Conservation (phyloP, 2,888 invertebrate genomes). For the Noctua pronuba region DNA sequence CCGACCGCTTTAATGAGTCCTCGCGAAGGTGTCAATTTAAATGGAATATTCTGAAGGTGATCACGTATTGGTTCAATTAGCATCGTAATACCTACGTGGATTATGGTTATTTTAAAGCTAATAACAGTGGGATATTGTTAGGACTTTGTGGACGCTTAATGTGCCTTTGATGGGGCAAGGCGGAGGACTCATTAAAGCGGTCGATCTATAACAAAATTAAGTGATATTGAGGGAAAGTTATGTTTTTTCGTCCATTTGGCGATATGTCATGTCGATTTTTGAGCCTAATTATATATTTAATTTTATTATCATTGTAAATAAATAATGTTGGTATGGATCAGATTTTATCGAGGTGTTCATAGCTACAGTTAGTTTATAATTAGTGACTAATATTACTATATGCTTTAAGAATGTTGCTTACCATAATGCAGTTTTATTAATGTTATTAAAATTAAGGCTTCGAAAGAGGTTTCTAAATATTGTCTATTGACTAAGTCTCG, state of each 20-base stretch:
- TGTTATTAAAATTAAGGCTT: conserved; percentile 11
- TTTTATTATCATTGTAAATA: conserved; percentile 37
- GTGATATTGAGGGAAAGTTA: not conserved
- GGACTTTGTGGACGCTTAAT: no score
- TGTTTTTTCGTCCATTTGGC: not conserved
- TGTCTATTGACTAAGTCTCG: conserved; percentile 18
- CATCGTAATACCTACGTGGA: no score
- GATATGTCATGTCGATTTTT: conserved; percentile 13
- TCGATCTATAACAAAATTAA: no score
- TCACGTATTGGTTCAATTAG: no score
- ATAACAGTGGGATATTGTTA: no score
- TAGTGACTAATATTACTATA: conserved; percentile 13
- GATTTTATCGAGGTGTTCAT: conserved; percentile 35
- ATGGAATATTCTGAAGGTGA: no score
- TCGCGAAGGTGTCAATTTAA: no score
- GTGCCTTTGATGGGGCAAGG: no score
- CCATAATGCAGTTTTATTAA: conserved; percentile 5
- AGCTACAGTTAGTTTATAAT: conserved; percentile 3
- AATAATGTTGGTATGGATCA: conserved; percentile 23
- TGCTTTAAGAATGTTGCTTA: conserved; percentile 42
- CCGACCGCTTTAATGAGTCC: no score
- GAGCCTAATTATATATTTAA: conserved; percentile 15
- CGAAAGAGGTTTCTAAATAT: conserved; percentile 10
- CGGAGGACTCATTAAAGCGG: no score
- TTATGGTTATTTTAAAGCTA: no score